phyloP scores from a whole-genome alignment of 2,113 vertebrate species.

The Pedionomus torquatus region DNA sequence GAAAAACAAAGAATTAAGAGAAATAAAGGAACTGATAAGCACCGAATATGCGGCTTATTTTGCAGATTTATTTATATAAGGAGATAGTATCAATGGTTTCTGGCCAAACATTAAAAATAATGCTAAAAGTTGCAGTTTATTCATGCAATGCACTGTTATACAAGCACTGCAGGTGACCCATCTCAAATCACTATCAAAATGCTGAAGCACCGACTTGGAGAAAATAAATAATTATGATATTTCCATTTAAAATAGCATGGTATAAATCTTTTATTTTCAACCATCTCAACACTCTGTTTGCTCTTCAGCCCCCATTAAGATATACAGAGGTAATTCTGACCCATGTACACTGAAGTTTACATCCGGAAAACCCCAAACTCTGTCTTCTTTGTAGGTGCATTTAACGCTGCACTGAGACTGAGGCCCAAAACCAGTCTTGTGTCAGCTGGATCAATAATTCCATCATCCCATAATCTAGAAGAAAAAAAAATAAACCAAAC shows the following conservation, averaged over 20 bases:
- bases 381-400: constrained; percentile 89
- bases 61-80: neutral
- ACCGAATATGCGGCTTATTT: neutral
- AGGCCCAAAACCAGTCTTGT: constrained; percentile 94
- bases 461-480: constrained; percentile 94
- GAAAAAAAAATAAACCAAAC: neutral
- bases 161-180: neutral
- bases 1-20: neutral
- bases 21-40: neutral
- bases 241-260: neutral
- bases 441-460: constrained; percentile 95
- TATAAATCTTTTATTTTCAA: constrained; percentile 3
- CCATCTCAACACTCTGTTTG: neutral
- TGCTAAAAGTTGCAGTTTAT: neutral
- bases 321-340: neutral
- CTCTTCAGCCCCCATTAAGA: neutral
- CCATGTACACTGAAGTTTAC: constrained; percentile 58
- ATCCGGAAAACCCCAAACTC: constrained; percentile 94
- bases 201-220: neutral
- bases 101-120: neutral
- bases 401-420: constrained; percentile 91
- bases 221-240: neutral
- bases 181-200: neutral
- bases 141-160: neutral
- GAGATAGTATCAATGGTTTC: neutral